phyloP scores from a whole-genome alignment of 2,113 vertebrate genomes.

The Riparia riparia region DNA sequence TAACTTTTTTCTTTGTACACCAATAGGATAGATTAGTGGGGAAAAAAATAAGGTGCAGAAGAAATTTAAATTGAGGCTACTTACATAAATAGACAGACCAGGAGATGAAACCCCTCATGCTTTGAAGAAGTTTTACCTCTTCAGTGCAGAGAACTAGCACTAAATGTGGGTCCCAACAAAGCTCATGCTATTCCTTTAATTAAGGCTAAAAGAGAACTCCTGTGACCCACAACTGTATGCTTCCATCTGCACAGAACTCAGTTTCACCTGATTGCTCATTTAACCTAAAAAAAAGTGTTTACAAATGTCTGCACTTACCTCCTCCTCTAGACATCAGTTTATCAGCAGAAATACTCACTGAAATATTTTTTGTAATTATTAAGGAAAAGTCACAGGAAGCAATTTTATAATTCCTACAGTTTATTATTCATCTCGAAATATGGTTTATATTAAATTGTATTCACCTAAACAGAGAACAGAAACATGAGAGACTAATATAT shows the following conservation, averaged over 20 bases:
- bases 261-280: not conserved
- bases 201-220: not conserved
- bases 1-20: constrained; percentile 24
- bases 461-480: not conserved
- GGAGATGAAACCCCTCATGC: not conserved
- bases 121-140: not conserved
- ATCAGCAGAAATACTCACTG: not conserved
- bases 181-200: not conserved
- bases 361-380: not conserved
- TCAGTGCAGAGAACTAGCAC: not conserved
- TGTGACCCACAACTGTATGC: not conserved
- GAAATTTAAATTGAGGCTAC: not conserved
- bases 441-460: not conserved
- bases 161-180: not conserved
- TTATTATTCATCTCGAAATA: not conserved
- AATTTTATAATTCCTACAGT: not conserved
- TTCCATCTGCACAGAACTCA: not conserved
- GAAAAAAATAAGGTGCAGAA: not conserved
- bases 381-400: not conserved
- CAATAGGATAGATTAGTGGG: not conserved
- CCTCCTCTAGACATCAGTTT: not conserved
- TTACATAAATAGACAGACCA: not conserved
- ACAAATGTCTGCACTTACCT: not conserved
- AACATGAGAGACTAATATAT: not conserved
- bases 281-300: not conserved